Evolutionary conservation across 1,140 invertebrate genomes (phyloP).

Genomic region (Zaprionus tsacasi): DNA sequence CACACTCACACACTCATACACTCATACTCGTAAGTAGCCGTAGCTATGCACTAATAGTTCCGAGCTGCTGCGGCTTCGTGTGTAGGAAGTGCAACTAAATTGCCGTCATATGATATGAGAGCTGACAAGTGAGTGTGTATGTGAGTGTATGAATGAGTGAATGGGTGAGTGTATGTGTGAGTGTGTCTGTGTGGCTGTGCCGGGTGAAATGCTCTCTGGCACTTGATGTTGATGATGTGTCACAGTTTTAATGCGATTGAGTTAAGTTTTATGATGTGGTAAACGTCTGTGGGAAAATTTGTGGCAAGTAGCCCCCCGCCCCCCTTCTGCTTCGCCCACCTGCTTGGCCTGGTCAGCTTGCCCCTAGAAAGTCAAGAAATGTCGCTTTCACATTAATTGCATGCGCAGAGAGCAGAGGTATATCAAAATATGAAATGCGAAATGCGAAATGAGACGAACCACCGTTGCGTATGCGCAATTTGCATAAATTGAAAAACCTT

Average conservation of each 20-base stretch:
- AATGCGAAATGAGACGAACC: constrained; percentile 2
- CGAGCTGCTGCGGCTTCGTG: constrained; percentile 8
- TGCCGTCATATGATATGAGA: constrained; percentile 36
- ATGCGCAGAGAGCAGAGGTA: too few relatives aligned
- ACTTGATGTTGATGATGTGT: constrained; percentile 80
- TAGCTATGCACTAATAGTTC: constrained; percentile 60
- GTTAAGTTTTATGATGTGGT: constrained; percentile 80
- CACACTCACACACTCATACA: neutral
- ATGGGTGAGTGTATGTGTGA: constrained; percentile 6
- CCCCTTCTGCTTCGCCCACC: neutral
- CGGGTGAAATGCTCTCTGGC: constrained; percentile 69
- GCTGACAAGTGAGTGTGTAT: neutral
- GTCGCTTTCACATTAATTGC: constrained; percentile 81
- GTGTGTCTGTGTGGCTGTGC: constrained; percentile 11
- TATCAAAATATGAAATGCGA: constrained; percentile 3
- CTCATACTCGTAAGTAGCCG: constrained; percentile 4
- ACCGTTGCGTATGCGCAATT: constrained; percentile 56
- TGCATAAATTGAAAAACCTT: constrained; percentile 63
- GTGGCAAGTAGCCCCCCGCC: constrained; percentile 13
- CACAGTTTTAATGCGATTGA: constrained; percentile 81
- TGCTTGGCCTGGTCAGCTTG: neutral
- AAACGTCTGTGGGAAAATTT: constrained; percentile 71
- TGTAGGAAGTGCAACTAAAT: constrained; percentile 38
- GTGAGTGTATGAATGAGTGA: constrained; percentile 10
- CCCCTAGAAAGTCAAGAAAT: constrained; percentile 68